Percentiles rank a stretch among this genome's conserved stretches.
Evolutionary conservation across 2,888 invertebrate species (phyloP).

Genomic region (Poecilus cupreus): DNA sequence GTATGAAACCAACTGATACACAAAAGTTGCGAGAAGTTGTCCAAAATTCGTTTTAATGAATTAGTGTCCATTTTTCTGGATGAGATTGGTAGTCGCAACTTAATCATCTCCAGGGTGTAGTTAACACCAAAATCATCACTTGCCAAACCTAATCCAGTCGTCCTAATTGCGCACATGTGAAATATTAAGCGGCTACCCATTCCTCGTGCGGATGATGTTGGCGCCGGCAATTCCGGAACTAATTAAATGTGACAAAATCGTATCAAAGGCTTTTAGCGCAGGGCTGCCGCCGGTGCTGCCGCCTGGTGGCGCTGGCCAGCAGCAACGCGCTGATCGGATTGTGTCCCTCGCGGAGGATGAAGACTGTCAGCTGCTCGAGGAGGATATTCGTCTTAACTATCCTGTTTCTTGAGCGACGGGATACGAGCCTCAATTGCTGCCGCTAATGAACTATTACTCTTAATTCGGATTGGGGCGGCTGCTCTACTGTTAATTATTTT

Average conservation of each 20-base stretch:
- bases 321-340: slow-evolving; percentile 14
- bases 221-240: slow-evolving; percentile 35
- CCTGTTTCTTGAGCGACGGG: neutral
- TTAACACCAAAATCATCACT: neutral
- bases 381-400: neutral
- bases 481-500: slow-evolving; percentile 25
- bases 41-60: no score
- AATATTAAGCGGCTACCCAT: slow-evolving; percentile 28
- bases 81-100: neutral
- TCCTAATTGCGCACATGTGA: slow-evolving; percentile 37
- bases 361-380: neutral
- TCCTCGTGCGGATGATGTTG: neutral
- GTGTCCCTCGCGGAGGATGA: neutral
- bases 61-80: no score
- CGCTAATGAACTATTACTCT: slow-evolving; percentile 49
- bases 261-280: slow-evolving; percentile 46
- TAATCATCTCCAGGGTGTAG: neutral
- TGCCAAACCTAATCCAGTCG: neutral
- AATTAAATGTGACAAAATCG: slow-evolving; percentile 54
- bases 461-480: slow-evolving; percentile 24
- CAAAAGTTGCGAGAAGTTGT: no score
- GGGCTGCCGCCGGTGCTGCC: neutral
- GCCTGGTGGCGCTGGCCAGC: neutral
- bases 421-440: neutral
- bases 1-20: no score